Evolutionary conservation across 2,888 invertebrate genomes (phyloP).

Genomic region (Ormia ochracea): DNA sequence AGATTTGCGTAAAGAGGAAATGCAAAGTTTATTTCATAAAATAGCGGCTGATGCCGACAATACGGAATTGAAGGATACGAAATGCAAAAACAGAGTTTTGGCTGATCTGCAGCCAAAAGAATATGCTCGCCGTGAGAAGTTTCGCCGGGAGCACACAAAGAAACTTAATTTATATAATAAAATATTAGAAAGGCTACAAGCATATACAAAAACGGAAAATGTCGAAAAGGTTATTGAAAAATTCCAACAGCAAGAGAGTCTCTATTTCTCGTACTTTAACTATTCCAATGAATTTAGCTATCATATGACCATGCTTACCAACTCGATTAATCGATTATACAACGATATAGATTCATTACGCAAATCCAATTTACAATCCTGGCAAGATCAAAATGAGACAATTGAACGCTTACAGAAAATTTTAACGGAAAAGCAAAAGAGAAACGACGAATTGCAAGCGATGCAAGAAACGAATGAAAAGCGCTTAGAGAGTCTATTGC

Average conservation of each 20-base stretch:
- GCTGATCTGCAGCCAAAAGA: slow-evolving; percentile 74
- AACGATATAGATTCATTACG: slow-evolving; percentile 70
- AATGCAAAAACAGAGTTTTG: slow-evolving; percentile 68
- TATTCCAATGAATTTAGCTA: slow-evolving; percentile 76
- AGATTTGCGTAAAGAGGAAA: slow-evolving; percentile 71
- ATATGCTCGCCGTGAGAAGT: slow-evolving; percentile 71
- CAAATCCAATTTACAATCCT: slow-evolving; percentile 65
- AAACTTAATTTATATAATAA: slow-evolving; percentile 72
- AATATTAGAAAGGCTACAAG: slow-evolving; percentile 72
- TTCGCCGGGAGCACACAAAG: slow-evolving; percentile 69
- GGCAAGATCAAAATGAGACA: slow-evolving; percentile 68
- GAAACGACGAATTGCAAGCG: slow-evolving; percentile 65
- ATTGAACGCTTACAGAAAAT: slow-evolving; percentile 67
- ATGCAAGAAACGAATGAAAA: slow-evolving; percentile 66
- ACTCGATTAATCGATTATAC: slow-evolving; percentile 71
- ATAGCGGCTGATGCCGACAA: slow-evolving; percentile 71
- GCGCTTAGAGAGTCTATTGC: slow-evolving; percentile 67
- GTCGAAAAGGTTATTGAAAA: slow-evolving; percentile 73
- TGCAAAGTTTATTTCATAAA: slow-evolving; percentile 73
- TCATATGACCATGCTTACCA: slow-evolving; percentile 73
- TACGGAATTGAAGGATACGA: slow-evolving; percentile 70
- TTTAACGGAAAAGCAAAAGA: slow-evolving; percentile 66
- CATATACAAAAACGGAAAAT: slow-evolving; percentile 69
- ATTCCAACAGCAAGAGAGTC: slow-evolving; percentile 74
- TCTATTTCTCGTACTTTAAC: slow-evolving; percentile 76